phyloP scores from a whole-genome alignment of 2,888 invertebrate genomes.

The Seira musarum region DNA sequence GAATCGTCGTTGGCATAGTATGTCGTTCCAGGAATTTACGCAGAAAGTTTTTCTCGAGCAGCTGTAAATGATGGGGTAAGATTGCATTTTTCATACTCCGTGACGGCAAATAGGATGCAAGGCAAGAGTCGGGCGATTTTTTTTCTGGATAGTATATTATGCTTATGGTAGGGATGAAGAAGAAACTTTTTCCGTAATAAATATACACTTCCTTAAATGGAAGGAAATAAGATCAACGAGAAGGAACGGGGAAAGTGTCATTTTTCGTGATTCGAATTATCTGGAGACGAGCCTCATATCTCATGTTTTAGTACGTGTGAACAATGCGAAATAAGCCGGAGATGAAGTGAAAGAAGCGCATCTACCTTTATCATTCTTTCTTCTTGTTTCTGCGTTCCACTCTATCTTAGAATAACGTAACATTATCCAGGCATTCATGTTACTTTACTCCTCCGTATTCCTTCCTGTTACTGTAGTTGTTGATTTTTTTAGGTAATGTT shows the following conservation, averaged over 20 bases:
- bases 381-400: slow-evolving; percentile 20
- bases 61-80: slow-evolving; percentile 50
- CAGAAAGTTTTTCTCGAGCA: slow-evolving; percentile 21
- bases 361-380: slow-evolving; percentile 23
- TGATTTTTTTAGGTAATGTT: background rate
- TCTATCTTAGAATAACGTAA: background rate
- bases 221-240: slow-evolving; percentile 48
- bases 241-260: slow-evolving; percentile 65
- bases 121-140: too few relatives aligned
- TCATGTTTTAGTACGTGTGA: slow-evolving; percentile 70
- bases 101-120: too few relatives aligned
- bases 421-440: slow-evolving; percentile 38
- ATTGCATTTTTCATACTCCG: slow-evolving; percentile 56
- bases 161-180: too few relatives aligned
- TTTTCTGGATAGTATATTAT: too few relatives aligned
- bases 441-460: slow-evolving; percentile 19
- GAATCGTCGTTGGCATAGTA: too few relatives aligned
- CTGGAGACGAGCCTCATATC: slow-evolving; percentile 70
- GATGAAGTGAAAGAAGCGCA: slow-evolving; percentile 3
- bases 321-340: slow-evolving; percentile 67
- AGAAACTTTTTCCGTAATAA: too few relatives aligned
- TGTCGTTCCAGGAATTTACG: too few relatives aligned
- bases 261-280: slow-evolving; percentile 70
- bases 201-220: too few relatives aligned
- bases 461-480: slow-evolving; percentile 32